Base-by-base conservation (phyloP, 2,888 invertebrate genomes). In the Lepidocyrtinus sp. region DNA sequence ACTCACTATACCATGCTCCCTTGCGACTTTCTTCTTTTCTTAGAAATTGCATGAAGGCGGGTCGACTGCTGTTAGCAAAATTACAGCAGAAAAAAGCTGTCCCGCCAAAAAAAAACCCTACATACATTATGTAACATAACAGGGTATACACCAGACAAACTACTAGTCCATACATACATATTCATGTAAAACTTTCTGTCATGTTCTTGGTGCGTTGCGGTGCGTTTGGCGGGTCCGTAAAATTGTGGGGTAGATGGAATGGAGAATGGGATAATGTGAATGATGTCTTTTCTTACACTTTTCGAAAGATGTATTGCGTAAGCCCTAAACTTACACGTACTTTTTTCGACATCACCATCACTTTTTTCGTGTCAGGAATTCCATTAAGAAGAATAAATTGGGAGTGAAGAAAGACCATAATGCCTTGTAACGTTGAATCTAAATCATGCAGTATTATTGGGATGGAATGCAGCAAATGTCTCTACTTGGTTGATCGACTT, bases 51-150 rank as follows among this genome's bases (percentile, higher is more conserved):
- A 2, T 12, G 15, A 17, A 36, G 12, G 22, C 5, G 1, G 12
- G 63, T 61, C 22, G 5, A 36, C 21, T 12, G 27, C 24, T n/a
- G 36, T 36, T 36, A 36, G 63, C 36, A 12, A 36, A 12, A 36
- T n/a, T n/a, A 36, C 5, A 12, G 36, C 5, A 36, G 36, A 62
- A 36, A 36, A 36, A 12, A 36, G 72, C 24, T 62, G 72, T 72
- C 72, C 72, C 72, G 72, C 72, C 72, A 72, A 72, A 70, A 72
- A 62, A 22, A 15, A 70, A 22, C 59, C 27, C n/a, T n/a, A n/a
- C 36, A 36, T 71, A 27, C 62, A 61, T 71, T 62, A 62, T 62
- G 62, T 22, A 71, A 36, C 12, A 36, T 5, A 36, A 12, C 36
- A 36, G 2, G 59, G 22, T 22, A 71, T 27, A 61, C 70, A 9